Conservation (phyloP, 2,113 vertebrate genomes). For the Gavia stellata region DNA sequence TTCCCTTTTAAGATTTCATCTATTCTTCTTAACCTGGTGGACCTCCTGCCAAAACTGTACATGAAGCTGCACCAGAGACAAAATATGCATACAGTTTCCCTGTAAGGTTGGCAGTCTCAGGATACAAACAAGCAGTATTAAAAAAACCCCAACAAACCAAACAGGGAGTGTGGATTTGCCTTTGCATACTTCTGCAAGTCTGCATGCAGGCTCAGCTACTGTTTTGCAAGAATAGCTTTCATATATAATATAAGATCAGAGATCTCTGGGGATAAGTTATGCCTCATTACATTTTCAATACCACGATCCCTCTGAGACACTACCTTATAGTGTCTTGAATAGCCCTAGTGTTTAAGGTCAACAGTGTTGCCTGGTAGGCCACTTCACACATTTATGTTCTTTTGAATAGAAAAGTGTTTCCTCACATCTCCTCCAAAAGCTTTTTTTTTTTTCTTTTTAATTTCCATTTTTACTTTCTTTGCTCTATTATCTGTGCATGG, state of each 20-base stretch:
- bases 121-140: neutral
- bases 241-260: slow-evolving; percentile 29
- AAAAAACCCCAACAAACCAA: neutral
- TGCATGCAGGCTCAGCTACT: neutral
- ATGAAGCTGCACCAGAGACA: neutral
- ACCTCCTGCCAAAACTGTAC: neutral
- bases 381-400: slow-evolving; percentile 31
- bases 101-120: neutral
- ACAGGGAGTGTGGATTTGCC: neutral
- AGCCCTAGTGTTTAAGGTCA: slow-evolving; percentile 55
- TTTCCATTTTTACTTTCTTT: slow-evolving; percentile 33
- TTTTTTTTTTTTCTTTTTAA: neutral
- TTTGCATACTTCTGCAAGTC: neutral
- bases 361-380: slow-evolving; percentile 25
- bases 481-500: slow-evolving; percentile 4
- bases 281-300: slow-evolving; percentile 48
- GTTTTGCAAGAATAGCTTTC: slow-evolving; percentile 47
- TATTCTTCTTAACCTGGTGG: slow-evolving; percentile 33
- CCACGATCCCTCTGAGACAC: slow-evolving; percentile 33
- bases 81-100: neutral
- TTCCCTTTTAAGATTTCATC: slow-evolving; percentile 15
- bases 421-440: slow-evolving; percentile 8
- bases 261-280: slow-evolving; percentile 35
- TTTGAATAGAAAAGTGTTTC: slow-evolving; percentile 28
- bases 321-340: slow-evolving; percentile 31